phyloP scores from a whole-genome alignment of 2,888 invertebrate genomes.

The Polyommatus icarus region DNA sequence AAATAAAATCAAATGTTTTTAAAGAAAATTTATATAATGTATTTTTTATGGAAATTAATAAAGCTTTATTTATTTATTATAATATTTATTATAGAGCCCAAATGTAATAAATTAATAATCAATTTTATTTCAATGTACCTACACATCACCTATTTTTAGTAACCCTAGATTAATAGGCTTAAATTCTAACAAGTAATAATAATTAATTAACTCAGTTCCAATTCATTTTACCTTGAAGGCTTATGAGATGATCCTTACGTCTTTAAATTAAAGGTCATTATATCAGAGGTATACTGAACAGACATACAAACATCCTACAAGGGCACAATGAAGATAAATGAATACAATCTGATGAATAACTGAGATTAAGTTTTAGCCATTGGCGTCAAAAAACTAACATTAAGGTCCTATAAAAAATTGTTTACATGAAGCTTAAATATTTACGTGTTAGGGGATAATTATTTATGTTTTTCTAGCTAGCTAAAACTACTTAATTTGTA shows the following conservation, averaged over 20 bases:
- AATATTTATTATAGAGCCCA: no score
- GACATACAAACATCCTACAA: neutral
- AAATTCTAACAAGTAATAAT: neutral
- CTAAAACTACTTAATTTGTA: no score
- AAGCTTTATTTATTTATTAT: no score
- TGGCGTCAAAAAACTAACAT: neutral
- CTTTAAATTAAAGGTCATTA: neutral
- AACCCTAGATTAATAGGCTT: neutral
- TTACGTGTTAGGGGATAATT: neutral
- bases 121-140: no score
- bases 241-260: neutral
- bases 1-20: no score
- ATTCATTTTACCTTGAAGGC: neutral
- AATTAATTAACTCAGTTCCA: neutral
- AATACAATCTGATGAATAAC: constrained; percentile 6
- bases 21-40: no score
- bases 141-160: neutral
- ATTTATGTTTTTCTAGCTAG: no score
- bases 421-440: neutral
- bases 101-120: no score
- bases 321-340: neutral
- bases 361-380: neutral
- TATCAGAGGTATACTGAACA: neutral
- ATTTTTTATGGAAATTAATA: no score
- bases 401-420: neutral